Percentiles rank a stretch among this genome's conserved stretches.
Evolutionary conservation across 2,888 invertebrate species (phyloP).

Genomic region (Morpho deidamia): DNA sequence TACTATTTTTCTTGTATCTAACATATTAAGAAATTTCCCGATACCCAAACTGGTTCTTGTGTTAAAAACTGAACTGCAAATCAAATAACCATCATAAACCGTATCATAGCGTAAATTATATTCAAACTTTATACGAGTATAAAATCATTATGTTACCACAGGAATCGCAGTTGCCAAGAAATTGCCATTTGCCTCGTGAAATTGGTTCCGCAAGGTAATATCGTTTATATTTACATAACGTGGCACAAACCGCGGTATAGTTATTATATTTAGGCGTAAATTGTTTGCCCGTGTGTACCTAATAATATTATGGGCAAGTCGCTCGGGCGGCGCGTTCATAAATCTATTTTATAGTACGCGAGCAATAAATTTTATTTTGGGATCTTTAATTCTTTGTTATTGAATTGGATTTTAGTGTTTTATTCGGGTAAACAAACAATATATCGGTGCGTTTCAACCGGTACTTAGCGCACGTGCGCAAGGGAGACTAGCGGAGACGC

Average conservation of each 20-base stretch:
- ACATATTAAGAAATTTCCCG: too few relatives aligned
- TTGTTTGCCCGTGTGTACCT: constrained; percentile 53
- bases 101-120: too few relatives aligned
- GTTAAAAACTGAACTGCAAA: too few relatives aligned
- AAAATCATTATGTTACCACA: constrained; percentile 7
- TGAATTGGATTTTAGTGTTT: constrained; percentile 79
- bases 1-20: too few relatives aligned
- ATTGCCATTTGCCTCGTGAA: constrained; percentile 16
- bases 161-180: constrained; percentile 13
- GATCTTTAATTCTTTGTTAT: constrained; percentile 79
- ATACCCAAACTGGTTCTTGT: too few relatives aligned
- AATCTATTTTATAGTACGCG: constrained; percentile 77
- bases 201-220: constrained; percentile 18
- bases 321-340: constrained; percentile 60
- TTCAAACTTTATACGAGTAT: neutral
- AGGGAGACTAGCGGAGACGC: constrained; percentile 50
- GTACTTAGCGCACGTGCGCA: constrained; percentile 71
- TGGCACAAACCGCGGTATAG: constrained; percentile 22
- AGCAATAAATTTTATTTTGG: constrained; percentile 78
- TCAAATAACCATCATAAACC: too few relatives aligned
- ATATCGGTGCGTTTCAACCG: constrained; percentile 65
- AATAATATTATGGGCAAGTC: constrained; percentile 61
- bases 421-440: constrained; percentile 78
- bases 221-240: constrained; percentile 29
- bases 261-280: constrained; percentile 35